Base-by-base conservation (phyloP, 2,888 invertebrate genomes). In the Xanthorhoe spadicearia region DNA sequence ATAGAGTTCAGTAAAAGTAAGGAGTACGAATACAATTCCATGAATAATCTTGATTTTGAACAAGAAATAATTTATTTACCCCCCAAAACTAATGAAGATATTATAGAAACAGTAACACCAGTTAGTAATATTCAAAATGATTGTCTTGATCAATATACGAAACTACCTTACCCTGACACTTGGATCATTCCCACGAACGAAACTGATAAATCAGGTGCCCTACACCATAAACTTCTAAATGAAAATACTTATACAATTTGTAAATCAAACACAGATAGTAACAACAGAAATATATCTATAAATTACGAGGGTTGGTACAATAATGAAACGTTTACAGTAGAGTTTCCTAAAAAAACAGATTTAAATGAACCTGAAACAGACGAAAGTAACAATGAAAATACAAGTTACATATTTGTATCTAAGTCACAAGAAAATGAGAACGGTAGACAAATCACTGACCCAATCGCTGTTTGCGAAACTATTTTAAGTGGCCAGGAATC, bases 1-100 rank as follows among this genome's bases (percentile, higher is more conserved):
- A 84, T 86, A 50, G 80, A 85, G 53, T 82, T 76, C 55, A 71
- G 71, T 50, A 67, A 77, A 72, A 76, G 53, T 46, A 66, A 69
- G 10, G 43, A 55, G 46, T 35, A 61, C 46, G 43, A 46, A 38
- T 35, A 58, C 32, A 58, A 13, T 17, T 57, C 19, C 52, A 54
- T 28, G 23, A 58, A 60, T 28, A 17, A 63, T 7, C 62, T 68
- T 56, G 23, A 15, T 46, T 9, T 0, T 18, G 17, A 8, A 28
- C 19, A 51, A 15, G 35, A 43, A 19, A 32, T 23, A 0, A 5
- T 13, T 23, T n/a, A 51, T 17, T 52, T 28, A 13, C 4, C 49
- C 23, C 53, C 17, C 10, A 18, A 58, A 48, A 50, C 8, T 32
- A 54, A n/a, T 19, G 19, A 5, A 17, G 15, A 3, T 17, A 62